Evolutionary conservation across 2,113 vertebrate species (phyloP).

Genomic region (Paraplagusia blochii): DNA sequence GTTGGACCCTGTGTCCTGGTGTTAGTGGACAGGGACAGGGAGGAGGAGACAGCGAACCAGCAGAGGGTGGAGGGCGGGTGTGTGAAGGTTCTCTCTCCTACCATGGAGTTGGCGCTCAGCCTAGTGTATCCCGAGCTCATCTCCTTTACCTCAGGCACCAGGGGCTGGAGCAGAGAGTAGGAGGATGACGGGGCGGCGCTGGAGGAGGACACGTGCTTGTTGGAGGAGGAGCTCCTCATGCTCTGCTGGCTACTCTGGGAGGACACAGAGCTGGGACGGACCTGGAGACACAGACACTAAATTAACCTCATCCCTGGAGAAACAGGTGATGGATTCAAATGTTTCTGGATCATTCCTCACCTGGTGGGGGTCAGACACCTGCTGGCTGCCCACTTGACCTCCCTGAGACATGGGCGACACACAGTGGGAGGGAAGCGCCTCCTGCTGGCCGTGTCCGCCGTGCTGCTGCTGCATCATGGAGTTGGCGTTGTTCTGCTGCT

Average conservation of each 20-base stretch:
- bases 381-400: slow-evolving; percentile 46
- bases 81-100: slow-evolving; percentile 63
- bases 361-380: slow-evolving; percentile 65
- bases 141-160: slow-evolving; percentile 77
- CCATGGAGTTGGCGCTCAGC: slow-evolving; percentile 75
- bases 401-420: slow-evolving; percentile 68
- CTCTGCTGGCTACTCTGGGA: slow-evolving; percentile 71
- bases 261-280: slow-evolving; percentile 64
- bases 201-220: slow-evolving; percentile 66
- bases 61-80: slow-evolving; percentile 18
- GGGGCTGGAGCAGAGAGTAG: slow-evolving; percentile 72
- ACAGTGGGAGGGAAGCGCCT: slow-evolving; percentile 65
- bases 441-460: slow-evolving; percentile 59
- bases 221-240: slow-evolving; percentile 72
- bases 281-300: slow-evolving; percentile 37
- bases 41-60: slow-evolving; percentile 42
- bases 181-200: slow-evolving; percentile 60
- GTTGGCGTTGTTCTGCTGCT: slow-evolving; percentile 61
- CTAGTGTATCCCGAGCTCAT: slow-evolving; percentile 74
- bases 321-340: too few species aligned
- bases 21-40: slow-evolving; percentile 60
- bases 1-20: slow-evolving; percentile 22
- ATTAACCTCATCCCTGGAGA: too few species aligned
- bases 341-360: slow-evolving; percentile 2
- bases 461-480: slow-evolving; percentile 65